Evolutionary conservation across 2,888 invertebrate genomes (phyloP), one percentile per base, ranked within the genome.

Genomic region (Amphipyra tragopoginis): DNA sequence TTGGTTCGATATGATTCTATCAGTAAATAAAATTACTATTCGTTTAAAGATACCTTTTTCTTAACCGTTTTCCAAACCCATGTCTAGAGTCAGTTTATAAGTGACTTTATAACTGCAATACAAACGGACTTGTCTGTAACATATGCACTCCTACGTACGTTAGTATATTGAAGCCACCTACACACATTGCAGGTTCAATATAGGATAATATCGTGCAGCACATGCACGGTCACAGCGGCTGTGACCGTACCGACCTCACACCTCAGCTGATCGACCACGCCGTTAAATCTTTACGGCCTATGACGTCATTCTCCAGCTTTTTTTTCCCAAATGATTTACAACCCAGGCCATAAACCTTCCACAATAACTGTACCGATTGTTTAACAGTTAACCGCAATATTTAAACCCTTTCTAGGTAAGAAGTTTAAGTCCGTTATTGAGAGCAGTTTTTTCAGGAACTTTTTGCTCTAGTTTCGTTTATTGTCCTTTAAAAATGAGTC

Each of bases 351-450:
- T 94, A 94, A 94, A 93, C 87, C 86, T 82, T 86, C 85, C 81
- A 89, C 92, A 91, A 93, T 93, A 94, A 94, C 93, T 90, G 94
- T 93, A 91, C 89, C 89, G 87, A 93, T 94, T 94, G 93, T 93
- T 93, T 89, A 90, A 93, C 93, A 89, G 90, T 91, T 91, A 93
- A 94, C 94, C 94, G 92, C 94, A 94, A 92, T 91, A 89, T 90
- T 92, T 90, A 90, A 93, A 93, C 92, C 93, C 92, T 90, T 93
- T 94, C 93, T 93, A 92, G 92, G 93, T 93, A 93, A 85, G 81
- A 42, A 66, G 2, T 60, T 54, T 33, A 48, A 51, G 80, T 67
- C 86, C 84, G 86, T 86, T 86, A 88, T 84, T 85, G 80, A 86
- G 79, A 79, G 81, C 82, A 72, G 40, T 72, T 62, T 83, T 84